Conservation (phyloP, 2,888 invertebrate genomes). For the Torymus texanus region DNA sequence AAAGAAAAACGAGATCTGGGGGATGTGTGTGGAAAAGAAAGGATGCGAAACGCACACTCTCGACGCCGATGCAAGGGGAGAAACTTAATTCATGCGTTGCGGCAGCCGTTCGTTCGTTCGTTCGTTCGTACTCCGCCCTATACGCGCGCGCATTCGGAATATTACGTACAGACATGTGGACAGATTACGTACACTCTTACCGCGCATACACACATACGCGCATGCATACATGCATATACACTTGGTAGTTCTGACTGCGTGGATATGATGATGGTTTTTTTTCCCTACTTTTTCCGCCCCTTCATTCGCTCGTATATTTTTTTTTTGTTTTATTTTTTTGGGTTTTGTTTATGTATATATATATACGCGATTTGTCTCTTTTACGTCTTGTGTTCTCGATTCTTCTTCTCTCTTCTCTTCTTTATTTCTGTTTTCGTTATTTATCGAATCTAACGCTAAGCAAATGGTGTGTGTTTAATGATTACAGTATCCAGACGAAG, state of each 20-base stretch:
- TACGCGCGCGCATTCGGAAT: constrained; percentile 8
- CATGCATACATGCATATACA: too few relatives aligned
- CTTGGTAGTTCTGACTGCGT: constrained; percentile 11
- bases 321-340: neutral
- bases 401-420: constrained; percentile 13
- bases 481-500: constrained; percentile 60
- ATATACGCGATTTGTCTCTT: too few relatives aligned
- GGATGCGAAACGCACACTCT: neutral
- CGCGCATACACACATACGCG: constrained; percentile 18
- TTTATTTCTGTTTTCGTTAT: constrained; percentile 49
- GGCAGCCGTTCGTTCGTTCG: constrained; percentile 3
- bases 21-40: constrained; percentile 22
- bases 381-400: neutral
- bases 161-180: constrained; percentile 4
- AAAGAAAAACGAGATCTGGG: neutral
- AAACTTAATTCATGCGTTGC: constrained; percentile 39
- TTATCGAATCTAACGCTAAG: constrained; percentile 60
- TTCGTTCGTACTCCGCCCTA: neutral
- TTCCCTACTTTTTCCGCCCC: constrained; percentile 34
- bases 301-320: constrained; percentile 17
- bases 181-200: neutral
- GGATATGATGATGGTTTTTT: constrained; percentile 60
- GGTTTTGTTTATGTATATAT: neutral
- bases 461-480: constrained; percentile 56
- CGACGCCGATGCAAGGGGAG: constrained; percentile 1